These are phyloP conservation scores for Bombus confusus DNA, from an alignment of 1,140 invertebrate genomes.

Conservation along the genomic window DNA sequence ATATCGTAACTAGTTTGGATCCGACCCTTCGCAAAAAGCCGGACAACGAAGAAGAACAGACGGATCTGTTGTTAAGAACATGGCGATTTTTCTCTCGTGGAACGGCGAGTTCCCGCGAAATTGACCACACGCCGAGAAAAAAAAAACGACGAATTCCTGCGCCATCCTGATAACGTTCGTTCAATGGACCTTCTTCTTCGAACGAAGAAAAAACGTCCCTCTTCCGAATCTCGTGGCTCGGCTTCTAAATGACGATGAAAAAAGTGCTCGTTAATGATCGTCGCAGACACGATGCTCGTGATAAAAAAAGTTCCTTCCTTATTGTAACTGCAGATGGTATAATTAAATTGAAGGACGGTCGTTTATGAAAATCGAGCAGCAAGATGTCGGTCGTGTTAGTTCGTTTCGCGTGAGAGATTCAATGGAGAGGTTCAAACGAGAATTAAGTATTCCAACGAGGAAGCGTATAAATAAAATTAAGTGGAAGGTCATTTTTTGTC, in stretches of 20 bases:
- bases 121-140: neutral
- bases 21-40: neutral
- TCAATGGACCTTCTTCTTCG: constrained; percentile 10
- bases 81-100: neutral
- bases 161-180: neutral
- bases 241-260: neutral
- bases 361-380: neutral
- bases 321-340: neutral
- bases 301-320: constrained; percentile 21
- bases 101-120: neutral
- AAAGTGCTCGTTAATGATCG: constrained; percentile 8
- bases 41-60: neutral
- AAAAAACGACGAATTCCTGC: neutral
- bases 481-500: constrained; percentile 1
- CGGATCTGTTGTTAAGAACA: neutral
- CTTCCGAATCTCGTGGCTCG: neutral
- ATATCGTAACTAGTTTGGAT: constrained; percentile 13
- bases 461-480: neutral
- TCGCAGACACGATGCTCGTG: neutral
- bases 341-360: constrained; percentile 29
- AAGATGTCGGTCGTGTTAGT: neutral
- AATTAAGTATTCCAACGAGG: neutral
- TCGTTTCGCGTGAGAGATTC: neutral
- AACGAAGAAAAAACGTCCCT: neutral
- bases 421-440: neutral